Conservation (phyloP, 2,113 vertebrate species). For the Tenebrosternarchus preto region DNA sequence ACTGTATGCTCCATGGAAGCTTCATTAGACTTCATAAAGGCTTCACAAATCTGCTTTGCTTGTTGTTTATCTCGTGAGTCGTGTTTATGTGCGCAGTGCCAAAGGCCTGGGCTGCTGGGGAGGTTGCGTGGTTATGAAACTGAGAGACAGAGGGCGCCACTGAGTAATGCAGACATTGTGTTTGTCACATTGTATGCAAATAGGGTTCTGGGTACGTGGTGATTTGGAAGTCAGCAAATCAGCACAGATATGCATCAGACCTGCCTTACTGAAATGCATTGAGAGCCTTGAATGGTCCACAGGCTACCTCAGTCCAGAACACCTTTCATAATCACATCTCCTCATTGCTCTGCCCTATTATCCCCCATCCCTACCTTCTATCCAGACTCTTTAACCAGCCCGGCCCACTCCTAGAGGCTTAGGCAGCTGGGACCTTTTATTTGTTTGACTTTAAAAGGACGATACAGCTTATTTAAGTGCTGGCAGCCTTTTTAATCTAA, state of each 20-base stretch:
- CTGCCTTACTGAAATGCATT: slow-evolving; percentile 24
- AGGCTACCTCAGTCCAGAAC: slow-evolving; percentile 66
- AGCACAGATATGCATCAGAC: background rate
- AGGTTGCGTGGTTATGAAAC: slow-evolving; percentile 20
- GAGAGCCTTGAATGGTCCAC: slow-evolving; percentile 54
- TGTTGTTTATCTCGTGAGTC: slow-evolving; percentile 88
- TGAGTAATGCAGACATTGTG: slow-evolving; percentile 6
- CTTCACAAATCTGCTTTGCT: slow-evolving; percentile 86
- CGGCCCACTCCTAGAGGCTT: slow-evolving; percentile 62
- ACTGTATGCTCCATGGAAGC: slow-evolving; percentile 42
- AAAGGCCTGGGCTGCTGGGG: slow-evolving; percentile 75
- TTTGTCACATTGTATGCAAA: background rate
- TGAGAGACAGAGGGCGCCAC: background rate
- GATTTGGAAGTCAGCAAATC: slow-evolving; percentile 4
- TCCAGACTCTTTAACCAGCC: slow-evolving; percentile 46
- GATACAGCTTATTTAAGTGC: slow-evolving; percentile 90
- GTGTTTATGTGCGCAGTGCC: slow-evolving; percentile 91
- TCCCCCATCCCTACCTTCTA: slow-evolving; percentile 48
- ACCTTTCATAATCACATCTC: slow-evolving; percentile 75
- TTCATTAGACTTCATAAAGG: slow-evolving; percentile 86
- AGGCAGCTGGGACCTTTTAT: slow-evolving; percentile 77
- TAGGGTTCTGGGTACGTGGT: background rate
- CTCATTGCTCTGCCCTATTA: slow-evolving; percentile 64
- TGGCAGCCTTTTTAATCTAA: slow-evolving; percentile 94
- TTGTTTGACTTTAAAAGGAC: slow-evolving; percentile 76